Base-by-base conservation (phyloP, 2,888 invertebrate genomes). In the Calephelis perditalis region DNA sequence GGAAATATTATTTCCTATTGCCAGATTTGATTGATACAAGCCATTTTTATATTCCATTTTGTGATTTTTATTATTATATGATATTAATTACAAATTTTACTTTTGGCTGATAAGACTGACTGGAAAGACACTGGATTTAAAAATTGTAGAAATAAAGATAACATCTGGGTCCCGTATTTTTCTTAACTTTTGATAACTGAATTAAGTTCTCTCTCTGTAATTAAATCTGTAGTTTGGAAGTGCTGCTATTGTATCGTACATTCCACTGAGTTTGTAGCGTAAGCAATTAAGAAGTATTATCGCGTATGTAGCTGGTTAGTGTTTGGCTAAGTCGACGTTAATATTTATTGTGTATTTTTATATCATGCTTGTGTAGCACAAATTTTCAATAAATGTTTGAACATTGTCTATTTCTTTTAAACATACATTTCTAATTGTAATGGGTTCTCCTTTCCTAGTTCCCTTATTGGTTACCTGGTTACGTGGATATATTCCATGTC, bases 301-400 rank as follows among this genome's bases (percentile, higher is more conserved):
- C 83, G 81, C 81, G 83, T 81, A 79, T 84, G 82, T 77, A 76
- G 73, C 78, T 72, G 72, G 79, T 82, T 78, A 77, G 70, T 71
- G 79, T 70, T 69, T 84, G 79, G 85, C 86, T 84, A 86, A 83
- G 85, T 86, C 78, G 74, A 80, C 81, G 84, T 88, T 87, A 81
- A 88, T 89, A 89, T 88, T 89, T 88, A 89, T 87, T 86, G 81
- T 84, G 86, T 89, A 88, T 90, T 90, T 89, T 90, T 90, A 85
- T 88, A 90, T 85, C 79, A 87, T 81, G 89, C 89, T 89, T 89
- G 76, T 87, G 88, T 89, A 88, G 89, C 89, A 90, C 89, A 90
- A 89, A 90, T 86, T 84, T 86, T 85, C 86, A 90, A 85, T 89
- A 89, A 88, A 90, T 87, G 86, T 87, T 88, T 87, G 84, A 82